Base-by-base conservation (phyloP, 2,888 invertebrate genomes). In the Clepsis dumicolana region DNA sequence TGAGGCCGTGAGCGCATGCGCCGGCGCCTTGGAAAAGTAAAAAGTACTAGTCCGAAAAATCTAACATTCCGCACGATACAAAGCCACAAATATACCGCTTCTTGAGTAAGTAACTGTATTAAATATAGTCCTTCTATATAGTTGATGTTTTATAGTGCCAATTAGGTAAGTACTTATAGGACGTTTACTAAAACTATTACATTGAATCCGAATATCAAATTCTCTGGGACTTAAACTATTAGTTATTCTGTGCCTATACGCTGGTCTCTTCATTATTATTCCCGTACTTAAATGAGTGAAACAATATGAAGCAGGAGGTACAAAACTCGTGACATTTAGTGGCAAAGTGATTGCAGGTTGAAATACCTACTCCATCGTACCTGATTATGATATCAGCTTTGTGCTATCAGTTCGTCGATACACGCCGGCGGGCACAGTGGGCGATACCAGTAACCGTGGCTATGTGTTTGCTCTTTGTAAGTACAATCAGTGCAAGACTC, bases 351-450 rank as follows among this genome's bases (percentile, higher is more conserved):
- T 60, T 44, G 27, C 60, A 48, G 52, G 16, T 24, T 38, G 35
- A 50, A 52, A 25, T 25, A 48, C 41, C 32, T n/a, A n/a, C n/a
- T 12, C 14, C 16, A 53, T 21, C 53, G n/a, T 32, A 48, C 7
- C 14, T 63, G 57, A 63, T 68, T 63, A 63, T 41, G 35, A 29
- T 63, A 68, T 41, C 63, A 52, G 29, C 8, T 41, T 35, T 21
- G 50, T 32, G 16, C 44, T 67, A 68, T 68, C 67, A 68, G 67
- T 68, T 21, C 38, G 63, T 68, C 69, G 69, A 69, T 60, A 69
- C 32, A 41, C 69, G 38, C 41, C 44, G 65, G 12, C 27, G 62
- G 53, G 57, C 41, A 35, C 35, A 50, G 54, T 48, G 29, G 61
- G 56, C 44, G 38, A 56, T 56, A 56, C 25, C 16, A 48, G 27